A percentile compares a stretch with the other conserved stretches of the same genome.
Conservation (phyloP, 2,113 vertebrate genomes). For the Parus major region DNA sequence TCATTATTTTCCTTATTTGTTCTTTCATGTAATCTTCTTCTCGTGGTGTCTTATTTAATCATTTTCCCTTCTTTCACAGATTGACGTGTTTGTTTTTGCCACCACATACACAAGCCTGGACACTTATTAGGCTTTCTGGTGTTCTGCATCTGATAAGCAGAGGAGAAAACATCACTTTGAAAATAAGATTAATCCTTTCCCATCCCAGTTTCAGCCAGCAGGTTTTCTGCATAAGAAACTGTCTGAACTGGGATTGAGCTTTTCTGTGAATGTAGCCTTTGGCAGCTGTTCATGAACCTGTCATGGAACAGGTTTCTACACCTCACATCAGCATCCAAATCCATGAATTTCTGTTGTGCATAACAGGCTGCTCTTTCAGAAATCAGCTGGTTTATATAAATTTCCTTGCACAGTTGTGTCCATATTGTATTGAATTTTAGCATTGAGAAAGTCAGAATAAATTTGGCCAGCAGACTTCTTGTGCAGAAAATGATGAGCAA, state of each 20-base stretch:
- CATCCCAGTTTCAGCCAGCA: not conserved
- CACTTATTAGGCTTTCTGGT: not conserved
- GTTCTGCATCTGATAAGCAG: not conserved
- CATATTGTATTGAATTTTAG: not conserved
- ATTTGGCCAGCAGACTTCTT: not conserved
- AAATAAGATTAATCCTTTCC: not conserved
- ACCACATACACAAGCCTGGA: not conserved
- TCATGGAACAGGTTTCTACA: not conserved
- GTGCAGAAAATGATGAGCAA: not conserved
- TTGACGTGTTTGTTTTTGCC: not conserved
- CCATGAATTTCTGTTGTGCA: not conserved
- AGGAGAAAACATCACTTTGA: not conserved
- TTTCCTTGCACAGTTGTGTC: not conserved
- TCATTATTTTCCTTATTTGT: not conserved
- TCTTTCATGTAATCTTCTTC: not conserved
- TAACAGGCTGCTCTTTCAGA: not conserved
- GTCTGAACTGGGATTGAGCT: not conserved
- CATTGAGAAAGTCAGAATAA: not conserved
- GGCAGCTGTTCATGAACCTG: not conserved
- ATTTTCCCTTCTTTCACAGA: not conserved
- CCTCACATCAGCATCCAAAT: not conserved
- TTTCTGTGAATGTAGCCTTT: not conserved
- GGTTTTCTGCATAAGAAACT: not conserved
- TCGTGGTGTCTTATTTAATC: not conserved
- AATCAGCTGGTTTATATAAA: not conserved